Base-by-base conservation (phyloP, 2,113 vertebrate genomes). In the Amphiprion percula region DNA sequence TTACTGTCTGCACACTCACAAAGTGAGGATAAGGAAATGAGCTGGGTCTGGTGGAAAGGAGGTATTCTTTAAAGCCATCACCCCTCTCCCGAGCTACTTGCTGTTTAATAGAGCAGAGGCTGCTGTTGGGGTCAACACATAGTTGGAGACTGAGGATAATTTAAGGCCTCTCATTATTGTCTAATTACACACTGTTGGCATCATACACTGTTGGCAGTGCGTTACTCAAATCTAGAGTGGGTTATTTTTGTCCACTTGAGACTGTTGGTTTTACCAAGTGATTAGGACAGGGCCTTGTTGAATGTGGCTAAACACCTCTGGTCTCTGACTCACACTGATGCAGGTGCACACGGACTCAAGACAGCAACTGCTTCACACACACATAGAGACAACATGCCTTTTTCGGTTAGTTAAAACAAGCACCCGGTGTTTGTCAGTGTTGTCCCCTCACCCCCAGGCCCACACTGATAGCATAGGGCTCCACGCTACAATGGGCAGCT, bases 161-260 rank as follows among this genome's bases (percentile, higher is more conserved):
- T 92, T 88, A 91, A 80, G 68, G 70, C 72, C 87, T 90, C 87
- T 96, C 94, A 93, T 95, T 94, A 95, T 90, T 93, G 88, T 94
- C 93, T 96, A 94, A 96, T 95, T 95, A 93, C 71, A 94, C 94
- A 87, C 79, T 92, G 94, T 93, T 93, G 89, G 93, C 91, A 94
- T 95, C 88, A 91, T 85, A 84, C 84, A 90, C 86, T 90, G 92
- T 93, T 94, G 95, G 94, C 91, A 94, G 93, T 94, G 85, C 90
- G 93, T 96, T 95, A 92, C 93, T 95, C 91, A 91, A 91, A 93
- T 72, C 46, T 63, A 68, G 78, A 89, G 86, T 69, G 75, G 79
- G 89, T 87, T 93, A 93, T 91, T 95, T 96, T 95, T 94, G 92
- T 93, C 93, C 95, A 95, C 96, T 93, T 88, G 92, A 94, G 94